Evolutionary conservation across 2,888 invertebrate genomes (phyloP), one percentile per base, ranked within the genome.

Genomic region (Lottia scabra): DNA sequence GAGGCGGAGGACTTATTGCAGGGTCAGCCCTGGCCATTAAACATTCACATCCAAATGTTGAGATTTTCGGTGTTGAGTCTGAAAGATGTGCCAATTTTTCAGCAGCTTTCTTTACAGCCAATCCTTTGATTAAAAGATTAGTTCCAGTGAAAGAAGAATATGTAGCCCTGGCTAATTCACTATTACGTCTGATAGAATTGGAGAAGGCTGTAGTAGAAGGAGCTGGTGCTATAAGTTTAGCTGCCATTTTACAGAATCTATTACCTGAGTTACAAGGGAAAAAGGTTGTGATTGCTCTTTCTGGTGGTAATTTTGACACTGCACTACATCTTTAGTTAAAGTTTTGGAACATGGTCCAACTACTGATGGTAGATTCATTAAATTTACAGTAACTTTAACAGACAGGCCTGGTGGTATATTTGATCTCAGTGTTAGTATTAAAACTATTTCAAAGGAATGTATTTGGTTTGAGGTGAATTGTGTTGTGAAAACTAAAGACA

Each of bases 361-460:
- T 0, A 95, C 94, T 0, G 96, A 96, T 87, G 95, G 95, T 44
- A 85, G 85, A 91, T 93, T 85, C 91, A 72, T 91, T 88, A 86
- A 95, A 80, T 95, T 96, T 89, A 87, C 88, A 62, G 90, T 89
- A 10, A 87, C 86, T n/a, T 91, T 92, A 15, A 94, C 94, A 85
- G 96, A 96, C 90, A 92, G 95, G 76, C 96, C 96, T 0, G 96
- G 96, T 6, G 96, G 95, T 23, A 95, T 96, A 76, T 93, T 95
- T 0, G 96, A 96, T 84, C 30, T 30, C 30, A 6, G 30, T 30
- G 30, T 30, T 30, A 90, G 91, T 56, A 96, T 98, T 78, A 98
- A 98, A 89, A 98, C 98, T 87, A 96, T 98, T 73, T 94, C 96
- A 90, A 98, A 98, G 88, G 98, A 98, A 88, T 92, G 98, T 70